These are phyloP conservation scores for Cossypha heuglini DNA, from an alignment of 2,797 vertebrate species.

Conservation along the genomic window DNA sequence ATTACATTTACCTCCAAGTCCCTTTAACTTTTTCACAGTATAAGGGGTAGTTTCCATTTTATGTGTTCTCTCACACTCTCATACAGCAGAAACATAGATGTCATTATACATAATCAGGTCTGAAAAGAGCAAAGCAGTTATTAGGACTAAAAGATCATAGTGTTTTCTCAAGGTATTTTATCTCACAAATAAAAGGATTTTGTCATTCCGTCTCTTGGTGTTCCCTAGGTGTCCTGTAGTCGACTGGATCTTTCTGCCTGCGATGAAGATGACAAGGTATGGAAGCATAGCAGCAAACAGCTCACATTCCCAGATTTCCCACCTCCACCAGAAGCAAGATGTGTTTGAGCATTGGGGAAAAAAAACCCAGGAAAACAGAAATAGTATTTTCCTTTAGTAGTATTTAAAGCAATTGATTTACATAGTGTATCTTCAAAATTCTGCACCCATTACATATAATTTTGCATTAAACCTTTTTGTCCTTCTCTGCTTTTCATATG, in stretches of 20 bases:
- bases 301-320: not conserved
- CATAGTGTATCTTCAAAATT: not conserved
- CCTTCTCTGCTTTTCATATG: not conserved
- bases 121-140: not conserved
- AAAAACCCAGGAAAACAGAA: not conserved
- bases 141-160: not conserved
- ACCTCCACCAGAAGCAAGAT: not conserved
- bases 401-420: not conserved
- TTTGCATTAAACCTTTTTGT: not conserved
- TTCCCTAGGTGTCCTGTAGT: slow-evolving; percentile 85
- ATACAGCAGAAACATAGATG: not conserved
- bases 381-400: not conserved
- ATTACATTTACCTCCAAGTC: not conserved
- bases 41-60: not conserved
- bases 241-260: slow-evolving; percentile 86
- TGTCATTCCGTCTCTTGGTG: not conserved
- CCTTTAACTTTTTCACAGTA: not conserved
- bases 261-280: slow-evolving; percentile 88
- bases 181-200: not conserved
- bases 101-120: not conserved
- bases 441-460: not conserved
- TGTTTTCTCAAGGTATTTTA: not conserved
- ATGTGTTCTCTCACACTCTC: not conserved
- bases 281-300: not conserved
- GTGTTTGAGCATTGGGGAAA: not conserved